Conservation (phyloP, 1,140 invertebrate genomes). For the Bombus affinis region DNA sequence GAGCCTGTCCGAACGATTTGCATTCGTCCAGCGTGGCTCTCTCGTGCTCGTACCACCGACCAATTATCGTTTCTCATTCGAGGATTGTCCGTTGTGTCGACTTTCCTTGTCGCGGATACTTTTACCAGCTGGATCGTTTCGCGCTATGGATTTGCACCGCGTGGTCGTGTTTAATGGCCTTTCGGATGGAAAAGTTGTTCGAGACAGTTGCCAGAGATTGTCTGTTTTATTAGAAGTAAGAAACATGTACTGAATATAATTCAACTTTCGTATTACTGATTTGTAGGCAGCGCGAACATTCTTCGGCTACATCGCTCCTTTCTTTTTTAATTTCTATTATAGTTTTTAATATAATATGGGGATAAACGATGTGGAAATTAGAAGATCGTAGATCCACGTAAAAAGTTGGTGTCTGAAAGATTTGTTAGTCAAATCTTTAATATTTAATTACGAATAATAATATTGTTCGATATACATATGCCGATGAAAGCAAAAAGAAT, state of each 20-base stretch:
- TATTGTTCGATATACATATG: not conserved
- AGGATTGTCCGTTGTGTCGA: not conserved
- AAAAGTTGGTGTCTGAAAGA: too few relatives aligned
- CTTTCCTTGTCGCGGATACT: conserved; percentile 26
- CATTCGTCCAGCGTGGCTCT: not conserved
- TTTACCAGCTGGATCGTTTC: not conserved
- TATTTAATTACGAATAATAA: too few relatives aligned
- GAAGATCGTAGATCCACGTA: too few relatives aligned
- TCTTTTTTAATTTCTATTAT: too few relatives aligned
- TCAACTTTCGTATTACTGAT: too few relatives aligned
- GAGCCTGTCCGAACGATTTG: conserved; percentile 5
- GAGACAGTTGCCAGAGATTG: not conserved
- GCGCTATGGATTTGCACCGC: not conserved
- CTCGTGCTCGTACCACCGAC: not conserved
- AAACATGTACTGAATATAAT: not conserved
- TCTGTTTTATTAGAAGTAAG: not conserved
- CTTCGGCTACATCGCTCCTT: too few relatives aligned
- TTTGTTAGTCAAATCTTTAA: too few relatives aligned
- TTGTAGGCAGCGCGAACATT: too few relatives aligned
- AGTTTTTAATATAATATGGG: too few relatives aligned
- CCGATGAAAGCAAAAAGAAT: not conserved
- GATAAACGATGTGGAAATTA: too few relatives aligned
- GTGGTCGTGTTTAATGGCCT: not conserved
- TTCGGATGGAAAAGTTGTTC: not conserved
- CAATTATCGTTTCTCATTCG: conserved; percentile 43